These are phyloP conservation scores for Serrognathus titanus DNA, from an alignment of 2,888 invertebrate species.

Conservation along the genomic window DNA sequence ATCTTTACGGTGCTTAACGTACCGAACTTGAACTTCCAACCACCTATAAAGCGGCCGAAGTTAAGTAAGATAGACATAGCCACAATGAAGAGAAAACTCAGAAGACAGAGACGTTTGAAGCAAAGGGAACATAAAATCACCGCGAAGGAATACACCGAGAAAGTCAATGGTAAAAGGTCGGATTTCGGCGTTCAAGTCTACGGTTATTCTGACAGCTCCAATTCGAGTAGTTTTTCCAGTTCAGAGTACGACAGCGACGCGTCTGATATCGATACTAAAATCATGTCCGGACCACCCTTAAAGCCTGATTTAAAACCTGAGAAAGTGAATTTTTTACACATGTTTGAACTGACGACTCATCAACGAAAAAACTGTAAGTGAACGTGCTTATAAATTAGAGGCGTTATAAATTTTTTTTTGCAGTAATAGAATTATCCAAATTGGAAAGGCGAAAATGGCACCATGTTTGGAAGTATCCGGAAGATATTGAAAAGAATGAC, in stretches of 20 bases:
- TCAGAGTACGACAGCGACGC: slow-evolving; percentile 51
- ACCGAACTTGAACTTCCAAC: slow-evolving; percentile 36
- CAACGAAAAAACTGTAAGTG: slow-evolving; percentile 59
- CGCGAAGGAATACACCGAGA: slow-evolving; percentile 16
- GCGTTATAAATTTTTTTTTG: slow-evolving; percentile 18
- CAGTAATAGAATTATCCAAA: slow-evolving; percentile 59
- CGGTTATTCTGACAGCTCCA: slow-evolving; percentile 46
- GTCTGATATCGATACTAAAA: slow-evolving; percentile 51
- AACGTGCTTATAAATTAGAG: no score
- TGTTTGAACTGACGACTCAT: slow-evolving; percentile 62
- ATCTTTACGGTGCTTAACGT: slow-evolving; percentile 44
- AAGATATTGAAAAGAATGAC: slow-evolving; percentile 33
- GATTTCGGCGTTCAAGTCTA: slow-evolving; percentile 42
- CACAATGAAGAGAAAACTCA: slow-evolving; percentile 38
- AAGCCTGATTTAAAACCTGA: slow-evolving; percentile 51
- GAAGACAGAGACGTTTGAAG: slow-evolving; percentile 25
- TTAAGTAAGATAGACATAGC: slow-evolving; percentile 49
- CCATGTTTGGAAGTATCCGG: slow-evolving; percentile 42
- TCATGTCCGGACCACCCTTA: slow-evolving; percentile 56
- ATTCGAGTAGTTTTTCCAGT: slow-evolving; percentile 52
- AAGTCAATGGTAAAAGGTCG: slow-evolving; percentile 18
- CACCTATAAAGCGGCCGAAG: slow-evolving; percentile 37
- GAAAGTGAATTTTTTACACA: slow-evolving; percentile 60
- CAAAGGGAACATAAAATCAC: slow-evolving; percentile 16
- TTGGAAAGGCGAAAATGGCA: slow-evolving; percentile 56